Evolutionary conservation across 1,140 invertebrate species (phyloP).

Genomic region (Euura lappo): DNA sequence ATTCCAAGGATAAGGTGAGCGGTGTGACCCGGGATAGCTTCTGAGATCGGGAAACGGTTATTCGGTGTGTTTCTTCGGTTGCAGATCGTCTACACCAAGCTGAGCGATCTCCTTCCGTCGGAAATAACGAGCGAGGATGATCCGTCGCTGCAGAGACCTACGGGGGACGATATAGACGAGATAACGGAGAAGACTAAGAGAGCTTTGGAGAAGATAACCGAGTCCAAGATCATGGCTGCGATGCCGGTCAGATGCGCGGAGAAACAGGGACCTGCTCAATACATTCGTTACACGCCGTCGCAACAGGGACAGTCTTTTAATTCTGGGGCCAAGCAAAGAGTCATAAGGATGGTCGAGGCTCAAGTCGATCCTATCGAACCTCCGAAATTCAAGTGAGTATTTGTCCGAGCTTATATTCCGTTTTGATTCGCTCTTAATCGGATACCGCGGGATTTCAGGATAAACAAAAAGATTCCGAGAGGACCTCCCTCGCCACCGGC

Average conservation of each 20-base stretch:
- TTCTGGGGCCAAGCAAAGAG: constrained; percentile 96
- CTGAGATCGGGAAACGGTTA: constrained; percentile 11
- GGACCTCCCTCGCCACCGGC: constrained; percentile 98
- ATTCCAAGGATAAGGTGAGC: constrained; percentile 90
- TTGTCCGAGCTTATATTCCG: not conserved
- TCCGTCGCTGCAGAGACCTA: constrained; percentile 83
- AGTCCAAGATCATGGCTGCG: constrained; percentile 90
- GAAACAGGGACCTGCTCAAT: constrained; percentile 90
- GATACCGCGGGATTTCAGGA: constrained; percentile 59
- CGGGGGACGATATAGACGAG: constrained; percentile 84
- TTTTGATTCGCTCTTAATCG: constrained; percentile 16
- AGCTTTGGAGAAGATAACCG: constrained; percentile 86
- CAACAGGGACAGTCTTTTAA: constrained; percentile 96
- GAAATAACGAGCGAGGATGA: constrained; percentile 93
- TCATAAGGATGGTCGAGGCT: constrained; percentile 95
- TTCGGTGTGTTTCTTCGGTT: constrained; percentile 35
- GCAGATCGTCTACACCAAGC: constrained; percentile 94
- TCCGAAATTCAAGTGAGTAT: constrained; percentile 85
- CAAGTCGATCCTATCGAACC: constrained; percentile 99
- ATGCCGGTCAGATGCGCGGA: constrained; percentile 93
- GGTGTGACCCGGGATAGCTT: constrained; percentile 12
- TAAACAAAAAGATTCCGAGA: constrained; percentile 95
- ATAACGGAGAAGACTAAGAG: constrained; percentile 84
- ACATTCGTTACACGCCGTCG: constrained; percentile 96
- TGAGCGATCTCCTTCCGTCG: constrained; percentile 91